A percentile compares a stretch with the other conserved stretches of the same genome.
These are phyloP conservation scores for Odiellus spinosus DNA, from an alignment of 2,888 invertebrate species.

Conservation along the genomic window DNA sequence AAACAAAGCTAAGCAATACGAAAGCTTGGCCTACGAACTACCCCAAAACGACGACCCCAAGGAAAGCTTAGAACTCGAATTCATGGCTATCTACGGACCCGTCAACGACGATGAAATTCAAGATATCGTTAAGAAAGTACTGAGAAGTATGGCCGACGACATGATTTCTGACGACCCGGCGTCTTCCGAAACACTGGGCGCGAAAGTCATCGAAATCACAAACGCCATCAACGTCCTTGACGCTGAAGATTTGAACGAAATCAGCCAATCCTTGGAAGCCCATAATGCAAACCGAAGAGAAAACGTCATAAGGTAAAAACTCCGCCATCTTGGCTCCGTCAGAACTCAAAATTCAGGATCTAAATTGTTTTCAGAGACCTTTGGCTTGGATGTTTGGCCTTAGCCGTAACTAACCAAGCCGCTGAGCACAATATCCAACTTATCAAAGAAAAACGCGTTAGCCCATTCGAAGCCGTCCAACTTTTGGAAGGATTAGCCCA, in stretches of 20 bases:
- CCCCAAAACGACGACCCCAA: too few relatives aligned
- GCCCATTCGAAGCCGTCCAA: slow-evolving; percentile 11
- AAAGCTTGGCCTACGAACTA: too few relatives aligned
- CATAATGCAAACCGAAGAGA: too few relatives aligned
- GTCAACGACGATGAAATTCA: too few relatives aligned
- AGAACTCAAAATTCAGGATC: too few relatives aligned
- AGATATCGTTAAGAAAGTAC: too few relatives aligned
- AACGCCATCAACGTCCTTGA: slow-evolving; percentile 19
- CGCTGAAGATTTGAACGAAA: slow-evolving; percentile 15
- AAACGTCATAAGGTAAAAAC: slow-evolving; percentile 9
- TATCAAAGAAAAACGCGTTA: slow-evolving; percentile 21
- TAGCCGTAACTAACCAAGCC: slow-evolving; percentile 26
- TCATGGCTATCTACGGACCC: too few relatives aligned
- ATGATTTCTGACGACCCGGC: too few relatives aligned
- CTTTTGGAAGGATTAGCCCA: slow-evolving; percentile 22
- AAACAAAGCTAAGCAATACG: too few relatives aligned
- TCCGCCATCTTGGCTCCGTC: slow-evolving; percentile 10
- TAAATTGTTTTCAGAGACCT: slow-evolving; percentile 20
- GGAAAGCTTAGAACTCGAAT: too few relatives aligned
- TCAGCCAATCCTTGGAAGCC: slow-evolving; percentile 9
- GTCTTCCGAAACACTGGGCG: slow-evolving; percentile 1
- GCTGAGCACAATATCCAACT: slow-evolving; percentile 25
- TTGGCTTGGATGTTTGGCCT: slow-evolving; percentile 23
- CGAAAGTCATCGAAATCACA: slow-evolving; percentile 13
- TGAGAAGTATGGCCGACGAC: too few relatives aligned